Evolutionary conservation across 2,797 vertebrate genomes (phyloP).

Genomic region (Antrozous pallidus): DNA sequence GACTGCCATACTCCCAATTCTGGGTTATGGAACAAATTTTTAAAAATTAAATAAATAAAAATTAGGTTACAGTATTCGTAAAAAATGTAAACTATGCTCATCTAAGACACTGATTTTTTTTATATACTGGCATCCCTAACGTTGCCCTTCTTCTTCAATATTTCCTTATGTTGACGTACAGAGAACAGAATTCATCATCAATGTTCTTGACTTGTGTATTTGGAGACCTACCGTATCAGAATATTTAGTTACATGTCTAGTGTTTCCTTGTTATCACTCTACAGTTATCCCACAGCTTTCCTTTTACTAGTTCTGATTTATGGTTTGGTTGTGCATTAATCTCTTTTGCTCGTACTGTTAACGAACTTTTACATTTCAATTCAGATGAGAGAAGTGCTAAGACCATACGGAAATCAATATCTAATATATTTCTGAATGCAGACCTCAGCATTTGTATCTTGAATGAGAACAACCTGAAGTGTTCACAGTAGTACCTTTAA

Average conservation of each 20-base stretch:
- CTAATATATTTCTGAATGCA: slow-evolving; percentile 55
- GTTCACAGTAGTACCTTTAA: slow-evolving; percentile 71
- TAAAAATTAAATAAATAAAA: neutral
- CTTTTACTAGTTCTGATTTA: slow-evolving; percentile 48
- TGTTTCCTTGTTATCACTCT: neutral
- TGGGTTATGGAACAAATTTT: neutral
- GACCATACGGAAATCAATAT: slow-evolving; percentile 59
- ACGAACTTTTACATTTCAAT: slow-evolving; percentile 57
- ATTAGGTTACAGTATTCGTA: neutral
- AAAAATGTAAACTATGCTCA: neutral
- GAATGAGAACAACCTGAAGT: slow-evolving; percentile 73
- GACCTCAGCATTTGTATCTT: slow-evolving; percentile 62
- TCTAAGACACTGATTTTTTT: neutral
- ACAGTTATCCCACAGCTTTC: neutral
- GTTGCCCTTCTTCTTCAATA: neutral
- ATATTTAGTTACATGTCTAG: slow-evolving; percentile 26
- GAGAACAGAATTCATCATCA: neutral
- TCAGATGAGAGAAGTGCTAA: slow-evolving; percentile 17
- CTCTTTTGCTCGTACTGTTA: neutral
- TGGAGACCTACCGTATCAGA: slow-evolving; percentile 6
- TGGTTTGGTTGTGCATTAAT: neutral
- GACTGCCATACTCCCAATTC: neutral
- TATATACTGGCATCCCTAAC: neutral
- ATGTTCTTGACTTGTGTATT: neutral
- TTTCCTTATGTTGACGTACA: neutral